Base-by-base conservation (phyloP, 1,140 invertebrate genomes). In the Nasonia vitripennis region DNA sequence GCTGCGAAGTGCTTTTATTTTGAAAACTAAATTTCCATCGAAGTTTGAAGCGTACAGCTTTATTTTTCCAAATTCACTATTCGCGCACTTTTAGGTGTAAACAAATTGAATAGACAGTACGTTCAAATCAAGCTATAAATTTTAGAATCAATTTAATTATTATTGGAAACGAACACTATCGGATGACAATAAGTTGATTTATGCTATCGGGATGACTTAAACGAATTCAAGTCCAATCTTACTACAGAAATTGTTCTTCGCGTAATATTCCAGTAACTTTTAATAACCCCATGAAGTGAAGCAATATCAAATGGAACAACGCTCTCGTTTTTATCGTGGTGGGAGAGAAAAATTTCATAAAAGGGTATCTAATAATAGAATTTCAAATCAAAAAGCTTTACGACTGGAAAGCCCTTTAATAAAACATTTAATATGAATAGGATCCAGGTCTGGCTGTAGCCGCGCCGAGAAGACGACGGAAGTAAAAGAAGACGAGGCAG, bases 381-480 rank as follows among this genome's bases (percentile, higher is more conserved):
- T 51, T 82, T 82, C 48, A 75, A 82, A 82, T 75, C 78, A 34
- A 82, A 82, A 74, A 75, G 27, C 71, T 82, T 82, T 62, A 82
- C 71, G 81, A 82, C 81, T 55, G 41, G 20, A 48, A 71, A 75
- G 71, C 23, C 48, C 27, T 82, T 82, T 62, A 74, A 82, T 82
- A 68, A 82, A 82, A 82, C 71, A 82, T 82, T 82, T 83, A 45
- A 77, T 77, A 83, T 77, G 73, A 82, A 77, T 67, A 77, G 34
- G 55, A 62, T 62, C 55, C 55, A 14, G 55, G 55, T 2, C 55
- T 62, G 20, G 1, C n/a, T 9, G 31, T 31, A 74, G 48, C 62
- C 34, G 20, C 45, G 31, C 20, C 45, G 37, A 20, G 37, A 41
- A 10, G 27, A 77, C 45, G 23, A 41, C 45, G 68, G 27, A 27